Conservation (phyloP, 2,888 invertebrate genomes). For the Diploptera punctata region DNA sequence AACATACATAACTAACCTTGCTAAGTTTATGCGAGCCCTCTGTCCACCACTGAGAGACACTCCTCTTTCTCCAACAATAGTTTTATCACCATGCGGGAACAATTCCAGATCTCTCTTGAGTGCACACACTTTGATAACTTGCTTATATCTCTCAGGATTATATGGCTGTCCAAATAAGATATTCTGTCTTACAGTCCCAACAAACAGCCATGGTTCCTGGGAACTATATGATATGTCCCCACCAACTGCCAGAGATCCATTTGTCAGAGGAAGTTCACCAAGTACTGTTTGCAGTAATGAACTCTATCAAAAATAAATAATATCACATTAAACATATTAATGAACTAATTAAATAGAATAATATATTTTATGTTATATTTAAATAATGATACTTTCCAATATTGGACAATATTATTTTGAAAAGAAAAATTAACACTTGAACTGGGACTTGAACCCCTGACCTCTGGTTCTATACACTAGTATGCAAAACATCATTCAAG, state of each 20-base stretch:
- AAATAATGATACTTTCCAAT: too few species aligned
- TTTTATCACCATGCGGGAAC: too few species aligned
- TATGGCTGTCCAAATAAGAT: constrained; percentile 76
- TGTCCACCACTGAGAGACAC: constrained; percentile 81
- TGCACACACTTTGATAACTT: constrained; percentile 68
- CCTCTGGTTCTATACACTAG: too few species aligned
- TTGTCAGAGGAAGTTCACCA: constrained; percentile 69
- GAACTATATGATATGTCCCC: constrained; percentile 75
- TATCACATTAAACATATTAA: too few species aligned
- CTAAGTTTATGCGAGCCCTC: constrained; percentile 78
- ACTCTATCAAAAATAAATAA: too few species aligned
- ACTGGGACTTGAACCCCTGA: too few species aligned
- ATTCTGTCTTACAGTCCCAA: constrained; percentile 75
- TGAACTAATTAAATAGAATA: too few species aligned
- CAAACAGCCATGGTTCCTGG: constrained; percentile 82
- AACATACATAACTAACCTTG: constrained; percentile 55
- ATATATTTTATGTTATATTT: too few species aligned
- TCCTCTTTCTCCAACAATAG: constrained; percentile 80
- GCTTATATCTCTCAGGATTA: constrained; percentile 58
- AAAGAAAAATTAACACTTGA: too few species aligned
- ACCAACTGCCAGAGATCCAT: constrained; percentile 66
- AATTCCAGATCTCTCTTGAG: constrained; percentile 71
- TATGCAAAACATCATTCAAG: too few species aligned
- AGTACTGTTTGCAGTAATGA: constrained; percentile 72
- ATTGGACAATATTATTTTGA: too few species aligned